These are phyloP conservation scores for Paracyclopina nana DNA, from an alignment of 1,140 invertebrate species.

Conservation along the genomic window DNA sequence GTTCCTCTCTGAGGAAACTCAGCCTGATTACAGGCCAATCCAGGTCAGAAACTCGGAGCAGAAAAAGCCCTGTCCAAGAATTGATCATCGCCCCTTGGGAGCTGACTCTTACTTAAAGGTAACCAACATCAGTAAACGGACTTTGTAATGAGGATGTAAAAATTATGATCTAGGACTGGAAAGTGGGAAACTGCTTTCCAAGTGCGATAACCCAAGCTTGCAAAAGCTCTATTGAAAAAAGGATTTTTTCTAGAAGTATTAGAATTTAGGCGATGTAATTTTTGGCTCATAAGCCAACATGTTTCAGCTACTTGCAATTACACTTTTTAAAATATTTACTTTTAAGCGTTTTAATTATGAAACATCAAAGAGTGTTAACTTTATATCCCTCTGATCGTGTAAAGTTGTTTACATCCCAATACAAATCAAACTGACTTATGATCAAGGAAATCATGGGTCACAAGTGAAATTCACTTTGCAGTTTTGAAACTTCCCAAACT, in stretches of 20 bases:
- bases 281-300: too few species aligned
- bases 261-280: too few species aligned
- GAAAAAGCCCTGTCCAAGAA: neutral
- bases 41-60: conserved; percentile 24
- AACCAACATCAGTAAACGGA: neutral
- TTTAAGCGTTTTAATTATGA: too few species aligned
- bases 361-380: too few species aligned
- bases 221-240: too few species aligned
- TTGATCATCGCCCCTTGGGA: conserved; percentile 16
- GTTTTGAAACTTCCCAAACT: neutral
- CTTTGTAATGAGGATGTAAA: neutral
- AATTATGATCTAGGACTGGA: conserved; percentile 15
- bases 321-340: too few species aligned
- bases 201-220: neutral
- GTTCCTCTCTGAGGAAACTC: conserved; percentile 55
- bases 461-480: neutral
- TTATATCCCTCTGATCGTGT: too few species aligned
- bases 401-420: too few species aligned
- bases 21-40: conserved; percentile 56
- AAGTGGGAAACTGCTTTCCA: neutral
- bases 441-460: too few species aligned
- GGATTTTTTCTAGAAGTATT: too few species aligned
- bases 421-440: too few species aligned
- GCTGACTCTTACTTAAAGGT: neutral
- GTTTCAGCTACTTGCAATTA: too few species aligned